These are phyloP conservation scores for Morelia viridis DNA, from an alignment of 2,797 vertebrate genomes.

Conservation along the genomic window DNA sequence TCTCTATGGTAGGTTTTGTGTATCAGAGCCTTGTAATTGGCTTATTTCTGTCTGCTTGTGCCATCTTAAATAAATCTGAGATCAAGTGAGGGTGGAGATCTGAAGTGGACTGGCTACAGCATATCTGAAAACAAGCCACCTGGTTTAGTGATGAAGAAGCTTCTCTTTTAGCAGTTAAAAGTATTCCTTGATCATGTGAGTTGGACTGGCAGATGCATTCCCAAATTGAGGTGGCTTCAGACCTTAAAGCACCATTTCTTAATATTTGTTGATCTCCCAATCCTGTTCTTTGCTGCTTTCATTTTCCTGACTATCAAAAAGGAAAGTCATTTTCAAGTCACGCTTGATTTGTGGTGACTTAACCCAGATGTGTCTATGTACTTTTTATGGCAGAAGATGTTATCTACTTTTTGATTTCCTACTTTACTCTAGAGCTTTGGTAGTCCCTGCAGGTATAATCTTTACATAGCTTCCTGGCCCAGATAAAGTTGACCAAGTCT, in stretches of 20 bases:
- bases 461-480: background rate
- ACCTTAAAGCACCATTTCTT: background rate
- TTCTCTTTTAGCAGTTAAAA: background rate
- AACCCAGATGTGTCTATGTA: background rate
- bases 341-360: background rate
- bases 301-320: background rate
- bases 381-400: background rate
- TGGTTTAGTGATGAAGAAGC: background rate
- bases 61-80: background rate
- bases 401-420: background rate
- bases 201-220: background rate
- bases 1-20: slow-evolving; percentile 36
- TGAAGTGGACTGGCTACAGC: background rate
- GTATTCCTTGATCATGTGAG: background rate
- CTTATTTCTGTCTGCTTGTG: background rate
- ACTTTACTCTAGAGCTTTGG: background rate
- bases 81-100: background rate
- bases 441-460: background rate
- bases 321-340: background rate
- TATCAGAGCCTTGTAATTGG: background rate
- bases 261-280: background rate
- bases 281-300: background rate
- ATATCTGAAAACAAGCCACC: background rate
- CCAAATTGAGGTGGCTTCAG: background rate
- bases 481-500: background rate